phyloP scores from a whole-genome alignment of 2,888 invertebrate genomes.

The Drosophila nr. perissopoda region DNA sequence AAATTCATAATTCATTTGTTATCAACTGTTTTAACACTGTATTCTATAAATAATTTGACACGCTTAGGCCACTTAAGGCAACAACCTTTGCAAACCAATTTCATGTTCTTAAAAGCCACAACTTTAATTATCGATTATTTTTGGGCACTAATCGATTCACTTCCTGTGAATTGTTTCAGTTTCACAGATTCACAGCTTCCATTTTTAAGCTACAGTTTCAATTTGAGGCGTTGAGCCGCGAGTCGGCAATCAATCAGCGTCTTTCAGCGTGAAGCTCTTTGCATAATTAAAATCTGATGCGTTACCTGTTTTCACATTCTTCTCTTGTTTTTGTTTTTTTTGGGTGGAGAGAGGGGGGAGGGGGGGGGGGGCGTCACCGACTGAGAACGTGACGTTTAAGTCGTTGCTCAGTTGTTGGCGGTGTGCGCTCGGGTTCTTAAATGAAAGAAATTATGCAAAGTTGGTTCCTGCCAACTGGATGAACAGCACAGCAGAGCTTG shows the following conservation, averaged over 20 bases:
- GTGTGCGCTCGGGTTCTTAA: background rate
- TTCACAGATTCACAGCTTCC: constrained; percentile 10
- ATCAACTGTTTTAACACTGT: background rate
- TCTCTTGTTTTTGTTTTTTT: constrained; percentile 20
- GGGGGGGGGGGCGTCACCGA: background rate
- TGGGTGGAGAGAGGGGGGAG: background rate
- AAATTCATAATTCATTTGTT: background rate
- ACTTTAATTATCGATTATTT: constrained; percentile 23
- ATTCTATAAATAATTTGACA: background rate
- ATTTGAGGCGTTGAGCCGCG: constrained; percentile 35
- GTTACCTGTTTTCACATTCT: constrained; percentile 57
- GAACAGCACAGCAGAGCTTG: constrained; percentile 32
- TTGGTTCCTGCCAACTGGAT: constrained; percentile 14
- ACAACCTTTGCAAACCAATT: background rate
- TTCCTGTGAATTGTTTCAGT: constrained; percentile 26
- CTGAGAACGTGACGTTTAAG: constrained; percentile 21
- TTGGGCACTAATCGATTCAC: constrained; percentile 1
- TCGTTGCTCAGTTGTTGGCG: constrained; percentile 11
- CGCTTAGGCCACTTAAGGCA: background rate
- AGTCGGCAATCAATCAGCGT: constrained; percentile 70
- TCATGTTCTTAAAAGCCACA: background rate
- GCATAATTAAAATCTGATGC: constrained; percentile 75
- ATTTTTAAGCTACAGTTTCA: constrained; percentile 16
- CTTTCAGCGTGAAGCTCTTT: constrained; percentile 58
- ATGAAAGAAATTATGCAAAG: constrained; percentile 8